Evolutionary conservation across 1,140 invertebrate genomes (phyloP), one percentile per base, ranked within the genome.

Genomic region (Galleria mellonella): DNA sequence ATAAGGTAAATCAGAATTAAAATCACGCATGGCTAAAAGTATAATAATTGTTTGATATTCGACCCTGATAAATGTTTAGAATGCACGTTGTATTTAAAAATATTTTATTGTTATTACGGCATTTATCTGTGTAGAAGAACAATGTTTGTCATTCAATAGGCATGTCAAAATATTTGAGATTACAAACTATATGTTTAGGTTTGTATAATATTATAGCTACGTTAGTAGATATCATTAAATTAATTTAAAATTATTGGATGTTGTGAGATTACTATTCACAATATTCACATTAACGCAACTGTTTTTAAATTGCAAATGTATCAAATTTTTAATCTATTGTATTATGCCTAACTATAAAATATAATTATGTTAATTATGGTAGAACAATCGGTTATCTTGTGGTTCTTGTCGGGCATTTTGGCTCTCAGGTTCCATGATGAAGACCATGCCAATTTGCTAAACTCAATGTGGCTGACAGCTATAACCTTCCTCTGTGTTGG

Each of bases 391-490:
- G 77, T 82, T 83, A 78, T 72, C 69, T 61, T 79, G 71, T 85
- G 78, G 78, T 83, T 82, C 76, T 85, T 83, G 82, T 85, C 66
- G 78, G 82, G 76, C 82, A 70, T 83, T 85, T 85, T 79, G 75
- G 76, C 78, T 76, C 76, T 72, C 89, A 95, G 94, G 89, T 92
- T 93, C 88, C 93, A 94, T 86, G 93, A 95, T 86, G 91, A 92
- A 84, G 93, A 94, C 83, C 94, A 96, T 88, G 93, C 92, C 63
- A 96, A 96, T 90, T 92, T 96, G 82, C 90, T 96, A 82, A 96
- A 96, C 89, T 94, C 94, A 72, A 94, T 96, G 93, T 96, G 94
- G 94, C 90, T 97, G 89, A 96, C 95, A 64, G 93, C 94, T 74
- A 95, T 94, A 81, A 96, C 94, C 53, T 95, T 96, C 88, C 90